These are phyloP conservation scores for Drosophila villosipedis DNA, from an alignment of 2,888 invertebrate species.

Conservation along the genomic window DNA sequence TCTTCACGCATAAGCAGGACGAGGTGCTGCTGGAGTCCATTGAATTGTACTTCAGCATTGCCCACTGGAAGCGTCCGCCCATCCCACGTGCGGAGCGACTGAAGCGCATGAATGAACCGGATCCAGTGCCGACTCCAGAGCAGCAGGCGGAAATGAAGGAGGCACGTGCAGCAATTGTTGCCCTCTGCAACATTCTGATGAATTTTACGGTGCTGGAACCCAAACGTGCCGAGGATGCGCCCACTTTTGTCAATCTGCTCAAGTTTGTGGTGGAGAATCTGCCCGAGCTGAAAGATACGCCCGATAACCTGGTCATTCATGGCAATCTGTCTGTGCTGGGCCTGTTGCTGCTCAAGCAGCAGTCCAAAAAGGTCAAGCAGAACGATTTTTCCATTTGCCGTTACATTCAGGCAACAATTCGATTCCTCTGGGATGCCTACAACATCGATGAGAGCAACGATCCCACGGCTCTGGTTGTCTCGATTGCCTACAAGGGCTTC, in stretches of 20 bases:
- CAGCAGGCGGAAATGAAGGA: constrained; percentile 93
- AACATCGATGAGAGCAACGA: constrained; percentile 95
- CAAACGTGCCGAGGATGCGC: constrained; percentile 91
- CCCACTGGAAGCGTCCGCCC: constrained; percentile 93
- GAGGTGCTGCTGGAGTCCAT: constrained; percentile 92
- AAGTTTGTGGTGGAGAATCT: constrained; percentile 94
- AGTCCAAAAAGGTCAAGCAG: constrained; percentile 92
- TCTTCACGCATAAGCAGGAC: constrained; percentile 92
- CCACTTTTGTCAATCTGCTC: constrained; percentile 91
- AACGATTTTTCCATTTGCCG: constrained; percentile 95
- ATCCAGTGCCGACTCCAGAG: constrained; percentile 90
- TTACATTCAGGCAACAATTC: constrained; percentile 94
- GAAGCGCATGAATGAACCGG: constrained; percentile 91
- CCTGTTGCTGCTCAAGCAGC: constrained; percentile 92
- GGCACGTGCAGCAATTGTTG: constrained; percentile 93
- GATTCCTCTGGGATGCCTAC: constrained; percentile 97
- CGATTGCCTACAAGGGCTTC: constrained; percentile 93
- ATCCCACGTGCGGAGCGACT: constrained; percentile 92
- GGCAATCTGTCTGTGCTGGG: constrained; percentile 94
- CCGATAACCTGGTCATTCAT: constrained; percentile 93
- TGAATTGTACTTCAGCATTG: constrained; percentile 94
- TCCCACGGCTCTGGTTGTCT: constrained; percentile 92
- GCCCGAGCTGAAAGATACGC: constrained; percentile 92
- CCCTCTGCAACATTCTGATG: constrained; percentile 96
- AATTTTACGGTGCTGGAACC: constrained; percentile 95